Conservation (phyloP, 2,113 vertebrate genomes). For the Ovis canadensis region DNA sequence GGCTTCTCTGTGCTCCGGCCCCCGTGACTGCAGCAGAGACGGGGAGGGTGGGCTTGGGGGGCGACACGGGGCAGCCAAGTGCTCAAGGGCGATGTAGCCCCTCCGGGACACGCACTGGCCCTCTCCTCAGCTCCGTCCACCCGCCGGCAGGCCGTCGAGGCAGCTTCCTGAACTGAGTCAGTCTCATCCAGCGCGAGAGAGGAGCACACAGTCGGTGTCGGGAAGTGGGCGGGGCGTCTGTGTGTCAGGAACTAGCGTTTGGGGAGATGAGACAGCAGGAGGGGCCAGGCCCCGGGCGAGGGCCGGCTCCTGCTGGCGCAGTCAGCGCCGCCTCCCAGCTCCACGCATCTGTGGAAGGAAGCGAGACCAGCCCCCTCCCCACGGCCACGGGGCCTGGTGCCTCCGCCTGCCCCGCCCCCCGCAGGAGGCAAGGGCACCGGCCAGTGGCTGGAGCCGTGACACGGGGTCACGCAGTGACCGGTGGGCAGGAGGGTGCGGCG, state of each 20-base stretch:
- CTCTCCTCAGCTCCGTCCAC: not conserved
- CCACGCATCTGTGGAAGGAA: not conserved
- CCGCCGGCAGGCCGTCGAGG: too few relatives aligned
- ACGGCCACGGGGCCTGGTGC: not conserved
- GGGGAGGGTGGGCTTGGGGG: accelerated
- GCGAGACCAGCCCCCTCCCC: not conserved
- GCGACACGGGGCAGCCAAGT: too few relatives aligned
- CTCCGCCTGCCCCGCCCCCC: not conserved
- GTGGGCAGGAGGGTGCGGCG: accelerated
- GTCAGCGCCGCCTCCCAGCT: not conserved
- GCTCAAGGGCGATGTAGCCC: accelerated
- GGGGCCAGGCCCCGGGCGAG: too few relatives aligned
- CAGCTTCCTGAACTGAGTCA: not conserved
- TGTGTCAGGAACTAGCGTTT: accelerated
- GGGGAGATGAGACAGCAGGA: too few relatives aligned
- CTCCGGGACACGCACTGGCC: accelerated
- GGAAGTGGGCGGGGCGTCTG: not conserved
- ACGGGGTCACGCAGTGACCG: accelerated
- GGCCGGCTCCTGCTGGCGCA: too few relatives aligned
- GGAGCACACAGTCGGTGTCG: accelerated
- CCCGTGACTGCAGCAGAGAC: not conserved
- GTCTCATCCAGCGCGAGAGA: not conserved
- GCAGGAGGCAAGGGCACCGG: not conserved
- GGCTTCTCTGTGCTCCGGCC: not conserved
- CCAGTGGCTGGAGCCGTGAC: too few relatives aligned